Conservation (phyloP, 2,888 invertebrate species). For the Drosophila prostipennis region DNA sequence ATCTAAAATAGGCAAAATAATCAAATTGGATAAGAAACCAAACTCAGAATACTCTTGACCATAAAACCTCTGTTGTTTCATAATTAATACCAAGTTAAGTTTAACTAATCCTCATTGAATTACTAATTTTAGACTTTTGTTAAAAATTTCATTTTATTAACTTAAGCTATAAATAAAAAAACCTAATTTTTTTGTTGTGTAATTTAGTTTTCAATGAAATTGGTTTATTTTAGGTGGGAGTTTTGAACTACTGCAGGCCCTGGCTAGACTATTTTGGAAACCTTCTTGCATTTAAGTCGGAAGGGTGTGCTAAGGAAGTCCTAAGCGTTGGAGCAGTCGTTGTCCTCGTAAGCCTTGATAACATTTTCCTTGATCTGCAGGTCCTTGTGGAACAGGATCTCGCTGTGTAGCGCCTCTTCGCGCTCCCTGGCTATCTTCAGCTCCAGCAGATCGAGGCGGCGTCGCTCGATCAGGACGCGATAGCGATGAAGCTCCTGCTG, state of each 20-base stretch:
- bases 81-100: too few relatives aligned
- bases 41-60: too few relatives aligned
- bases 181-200: too few relatives aligned
- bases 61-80: too few relatives aligned
- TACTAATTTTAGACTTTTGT: neutral
- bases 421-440: constrained; percentile 75
- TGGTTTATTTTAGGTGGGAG: constrained; percentile 3
- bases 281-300: neutral
- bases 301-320: constrained; percentile 1
- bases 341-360: constrained; percentile 60
- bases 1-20: too few relatives aligned
- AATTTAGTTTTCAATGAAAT: neutral
- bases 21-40: too few relatives aligned
- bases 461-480: constrained; percentile 72
- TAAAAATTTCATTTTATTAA: neutral
- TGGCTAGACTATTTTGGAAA: neutral
- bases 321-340: constrained; percentile 62
- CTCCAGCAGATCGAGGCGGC: constrained; percentile 74
- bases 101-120: too few relatives aligned
- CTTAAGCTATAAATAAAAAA: neutral
- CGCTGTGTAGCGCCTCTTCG: constrained; percentile 68
- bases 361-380: constrained; percentile 64
- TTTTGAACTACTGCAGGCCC: neutral
- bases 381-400: constrained; percentile 74
- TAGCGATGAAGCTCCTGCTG: constrained; percentile 72